Base-by-base conservation (phyloP, 1,140 invertebrate genomes). In the Ruditapes philippinarum region DNA sequence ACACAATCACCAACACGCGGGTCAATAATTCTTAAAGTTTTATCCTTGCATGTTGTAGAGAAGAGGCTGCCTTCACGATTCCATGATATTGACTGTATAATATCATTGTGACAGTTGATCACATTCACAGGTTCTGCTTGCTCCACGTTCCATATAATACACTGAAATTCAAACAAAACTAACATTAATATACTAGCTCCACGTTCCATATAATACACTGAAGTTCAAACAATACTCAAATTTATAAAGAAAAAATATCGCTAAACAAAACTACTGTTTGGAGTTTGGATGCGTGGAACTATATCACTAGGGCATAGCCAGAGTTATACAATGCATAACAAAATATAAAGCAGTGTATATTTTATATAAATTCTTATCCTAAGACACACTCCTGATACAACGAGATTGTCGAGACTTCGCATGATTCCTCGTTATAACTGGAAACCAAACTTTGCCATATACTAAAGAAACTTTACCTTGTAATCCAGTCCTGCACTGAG, bases 11-110 rank as follows among this genome's bases (percentile, higher is more conserved):
- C 98, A 40, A 97, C 97, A 87, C 98, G 96, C 0, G 98, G 98
- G 94, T 99, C 98, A 92, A 99, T 98, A 85, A 99, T 97, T 40
- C 98, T 96, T 25, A 99, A 95, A 92, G 98, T 98, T 95, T 98
- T 99, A 95, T 99, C 98, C 96, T 99, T 99, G 95, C 98, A 98
- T 0, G 98, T 99, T 4, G 98, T 99, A 7, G 98, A 98, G 57
- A 99, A 96, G 45, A 98, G 96, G 91, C 98, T 98, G 17, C 98
- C 98, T 94, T 99, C 98, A 40, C 98, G 97, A 95, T 99, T 99
- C 95, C 99, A 97, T 1, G 98, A 98, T 96, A 99, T 97, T 91
- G 98, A 98, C 95, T 98, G 98, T 92, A 99, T 98, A 11, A 98
- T 98, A 95, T 99, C 98, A 12, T 97, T 97, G 96, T 99, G 98